Conservation (phyloP, 2,797 vertebrate species). For the Clarias fuscus region DNA sequence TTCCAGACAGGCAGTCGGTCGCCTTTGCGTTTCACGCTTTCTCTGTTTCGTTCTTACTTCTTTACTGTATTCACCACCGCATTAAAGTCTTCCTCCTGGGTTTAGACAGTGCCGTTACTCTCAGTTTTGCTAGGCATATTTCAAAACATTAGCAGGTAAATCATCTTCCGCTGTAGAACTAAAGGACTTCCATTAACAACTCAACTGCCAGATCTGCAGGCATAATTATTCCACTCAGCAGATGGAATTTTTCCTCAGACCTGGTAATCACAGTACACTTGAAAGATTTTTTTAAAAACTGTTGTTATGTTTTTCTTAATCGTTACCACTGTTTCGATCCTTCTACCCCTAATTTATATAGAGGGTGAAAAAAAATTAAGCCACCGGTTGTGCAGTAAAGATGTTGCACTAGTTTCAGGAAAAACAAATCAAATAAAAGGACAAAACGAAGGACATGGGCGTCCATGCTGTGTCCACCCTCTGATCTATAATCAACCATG, state of each 20-base stretch:
- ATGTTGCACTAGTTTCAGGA: neutral
- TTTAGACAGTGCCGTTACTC: neutral
- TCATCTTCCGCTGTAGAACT: neutral
- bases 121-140: neutral
- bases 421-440: neutral
- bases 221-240: neutral
- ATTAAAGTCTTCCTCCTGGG: neutral
- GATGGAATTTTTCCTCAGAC: neutral
- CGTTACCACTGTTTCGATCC: neutral
- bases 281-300: neutral
- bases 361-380: neutral
- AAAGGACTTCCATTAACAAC: neutral
- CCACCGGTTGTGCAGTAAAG: no score
- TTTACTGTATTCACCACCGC: neutral
- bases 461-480: no score
- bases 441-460: no score
- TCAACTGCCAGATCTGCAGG: neutral
- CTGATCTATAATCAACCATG: no score
- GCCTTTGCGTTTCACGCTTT: neutral
- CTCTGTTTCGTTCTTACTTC: neutral
- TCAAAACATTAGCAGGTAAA: neutral
- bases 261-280: neutral
- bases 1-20: neutral
- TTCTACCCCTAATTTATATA: neutral
- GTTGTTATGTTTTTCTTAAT: neutral